phyloP scores from a whole-genome alignment of 1,140 invertebrate species.

The Drosophila lowei region DNA sequence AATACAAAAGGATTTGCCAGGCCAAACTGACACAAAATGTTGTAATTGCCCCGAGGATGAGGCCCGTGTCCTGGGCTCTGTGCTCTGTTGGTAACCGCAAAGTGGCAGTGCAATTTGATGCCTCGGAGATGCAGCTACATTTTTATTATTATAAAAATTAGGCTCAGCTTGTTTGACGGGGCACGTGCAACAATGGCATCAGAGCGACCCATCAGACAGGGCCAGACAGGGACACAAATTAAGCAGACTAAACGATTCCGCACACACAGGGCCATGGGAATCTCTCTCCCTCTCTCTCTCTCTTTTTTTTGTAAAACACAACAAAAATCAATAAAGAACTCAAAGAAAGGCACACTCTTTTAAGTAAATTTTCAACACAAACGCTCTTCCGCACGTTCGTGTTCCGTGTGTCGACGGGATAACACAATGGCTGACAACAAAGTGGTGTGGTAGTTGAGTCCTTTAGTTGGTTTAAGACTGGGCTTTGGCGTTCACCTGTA shows the following conservation, averaged over 20 bases:
- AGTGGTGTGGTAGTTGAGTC: slow-evolving; percentile 31
- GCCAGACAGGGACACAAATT: slow-evolving; percentile 31
- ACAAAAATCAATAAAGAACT: slow-evolving; percentile 32
- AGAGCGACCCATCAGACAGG: neutral
- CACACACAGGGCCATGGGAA: slow-evolving; percentile 24
- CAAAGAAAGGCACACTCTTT: neutral
- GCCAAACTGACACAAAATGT: slow-evolving; percentile 81
- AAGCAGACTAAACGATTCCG: slow-evolving; percentile 33
- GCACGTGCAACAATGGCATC: slow-evolving; percentile 53
- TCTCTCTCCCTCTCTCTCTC: neutral
- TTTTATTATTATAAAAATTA: slow-evolving; percentile 81
- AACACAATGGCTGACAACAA: slow-evolving; percentile 64
- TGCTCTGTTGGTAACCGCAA: slow-evolving; percentile 51
- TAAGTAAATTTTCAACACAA: slow-evolving; percentile 45
- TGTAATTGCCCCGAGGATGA: slow-evolving; percentile 64
- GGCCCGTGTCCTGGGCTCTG: neutral
- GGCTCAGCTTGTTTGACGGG: slow-evolving; percentile 60
- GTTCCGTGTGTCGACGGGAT: slow-evolving; percentile 63
- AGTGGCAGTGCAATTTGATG: slow-evolving; percentile 52
- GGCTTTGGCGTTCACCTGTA: no score
- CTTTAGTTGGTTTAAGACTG: no score
- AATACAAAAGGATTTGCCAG: slow-evolving; percentile 65
- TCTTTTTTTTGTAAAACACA: neutral
- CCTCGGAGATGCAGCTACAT: slow-evolving; percentile 32
- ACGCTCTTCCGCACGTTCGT: slow-evolving; percentile 76